Evolutionary conservation across 2,888 invertebrate genomes (phyloP).

Genomic region (Sarcophaga carnaria): DNA sequence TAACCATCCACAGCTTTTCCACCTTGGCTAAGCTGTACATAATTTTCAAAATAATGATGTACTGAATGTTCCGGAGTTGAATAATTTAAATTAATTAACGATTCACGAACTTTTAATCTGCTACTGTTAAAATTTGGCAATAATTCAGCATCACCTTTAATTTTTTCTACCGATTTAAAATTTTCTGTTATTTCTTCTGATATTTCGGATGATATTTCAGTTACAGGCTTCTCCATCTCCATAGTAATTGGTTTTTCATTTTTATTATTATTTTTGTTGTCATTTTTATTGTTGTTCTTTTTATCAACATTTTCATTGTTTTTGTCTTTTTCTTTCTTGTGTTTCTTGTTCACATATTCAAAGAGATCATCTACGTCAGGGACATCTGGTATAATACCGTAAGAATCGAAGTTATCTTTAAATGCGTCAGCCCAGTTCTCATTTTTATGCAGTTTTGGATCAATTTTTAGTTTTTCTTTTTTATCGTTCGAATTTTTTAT

Average conservation of each 20-base stretch:
- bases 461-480: conserved; percentile 75
- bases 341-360: conserved; percentile 78
- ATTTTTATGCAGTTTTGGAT: conserved; percentile 77
- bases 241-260: conserved; percentile 41
- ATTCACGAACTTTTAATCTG: conserved; percentile 73
- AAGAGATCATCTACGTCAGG: conserved; percentile 80
- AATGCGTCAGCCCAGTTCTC: conserved; percentile 80
- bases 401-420: conserved; percentile 80
- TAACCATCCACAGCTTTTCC: conserved; percentile 71
- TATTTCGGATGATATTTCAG: conserved; percentile 64
- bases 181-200: conserved; percentile 49
- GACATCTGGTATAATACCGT: conserved; percentile 79
- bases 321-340: conserved; percentile 44
- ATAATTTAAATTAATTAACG: conserved; percentile 75
- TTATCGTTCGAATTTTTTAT: conserved; percentile 78
- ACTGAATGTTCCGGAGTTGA: conserved; percentile 76
- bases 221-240: conserved; percentile 64
- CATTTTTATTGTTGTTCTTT: conserved; percentile 36
- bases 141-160: conserved; percentile 79
- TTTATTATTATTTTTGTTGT: conserved; percentile 41
- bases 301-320: conserved; percentile 52
- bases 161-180: conserved; percentile 75
- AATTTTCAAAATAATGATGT: conserved; percentile 76
- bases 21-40: conserved; percentile 71
- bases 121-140: conserved; percentile 72